A percentile compares a stretch with the other conserved stretches of the same genome.
phyloP scores from a whole-genome alignment of 2,888 invertebrate species.

The Adela reaumurella region DNA sequence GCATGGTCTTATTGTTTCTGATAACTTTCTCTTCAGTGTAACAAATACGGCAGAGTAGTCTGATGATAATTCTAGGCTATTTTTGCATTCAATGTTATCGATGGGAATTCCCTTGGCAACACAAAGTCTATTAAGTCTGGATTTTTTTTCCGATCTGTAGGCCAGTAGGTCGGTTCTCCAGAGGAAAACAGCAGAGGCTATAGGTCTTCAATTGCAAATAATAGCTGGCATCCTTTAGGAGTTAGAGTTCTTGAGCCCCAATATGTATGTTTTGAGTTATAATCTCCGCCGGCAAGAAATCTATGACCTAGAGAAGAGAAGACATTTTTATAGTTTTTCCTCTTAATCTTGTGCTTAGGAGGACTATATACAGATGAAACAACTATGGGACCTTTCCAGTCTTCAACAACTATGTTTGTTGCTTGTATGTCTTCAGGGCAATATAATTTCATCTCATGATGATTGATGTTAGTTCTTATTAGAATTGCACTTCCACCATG shows the following conservation, averaged over 20 bases:
- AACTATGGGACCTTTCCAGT: slow-evolving; percentile 1
- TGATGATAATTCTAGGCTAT: neutral
- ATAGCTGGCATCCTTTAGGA: slow-evolving; percentile 3
- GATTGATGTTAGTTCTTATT: slow-evolving; percentile 9
- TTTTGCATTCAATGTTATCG: neutral
- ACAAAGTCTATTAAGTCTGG: neutral
- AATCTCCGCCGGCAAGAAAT: slow-evolving; percentile 6
- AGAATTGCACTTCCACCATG: slow-evolving; percentile 12
- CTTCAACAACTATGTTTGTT: slow-evolving; percentile 9
- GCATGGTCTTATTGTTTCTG: neutral
- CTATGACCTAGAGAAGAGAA: neutral
- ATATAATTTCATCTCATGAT: slow-evolving; percentile 4
- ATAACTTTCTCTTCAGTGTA: neutral
- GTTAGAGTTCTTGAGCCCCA: slow-evolving; percentile 5
- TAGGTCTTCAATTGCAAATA: slow-evolving; percentile 1
- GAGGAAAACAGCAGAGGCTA: neutral
- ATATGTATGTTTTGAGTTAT: slow-evolving; percentile 2
- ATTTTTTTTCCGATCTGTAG: neutral
- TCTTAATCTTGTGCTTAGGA: neutral
- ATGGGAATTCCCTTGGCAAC: neutral
- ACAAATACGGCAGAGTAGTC: neutral
- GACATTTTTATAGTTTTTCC: neutral
- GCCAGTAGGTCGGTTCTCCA: neutral
- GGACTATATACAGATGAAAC: neutral
- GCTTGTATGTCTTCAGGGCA: slow-evolving; percentile 10